These are phyloP conservation scores for Archilochus colubris DNA, from an alignment of 2,113 vertebrate species.

Conservation along the genomic window DNA sequence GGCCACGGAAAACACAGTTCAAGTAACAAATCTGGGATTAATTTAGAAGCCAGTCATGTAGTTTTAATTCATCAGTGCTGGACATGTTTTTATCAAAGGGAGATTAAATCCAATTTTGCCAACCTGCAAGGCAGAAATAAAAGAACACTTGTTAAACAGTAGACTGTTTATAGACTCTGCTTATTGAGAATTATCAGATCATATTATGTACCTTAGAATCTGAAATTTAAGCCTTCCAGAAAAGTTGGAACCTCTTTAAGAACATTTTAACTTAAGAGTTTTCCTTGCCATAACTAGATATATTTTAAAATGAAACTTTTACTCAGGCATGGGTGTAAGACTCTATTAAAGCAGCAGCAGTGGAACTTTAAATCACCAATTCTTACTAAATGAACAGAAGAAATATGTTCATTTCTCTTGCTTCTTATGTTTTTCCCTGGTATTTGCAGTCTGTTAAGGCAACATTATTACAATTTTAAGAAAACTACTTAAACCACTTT, in stretches of 20 bases:
- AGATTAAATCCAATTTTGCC: not conserved
- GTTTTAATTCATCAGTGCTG: not conserved
- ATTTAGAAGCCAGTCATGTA: not conserved
- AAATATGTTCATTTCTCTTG: not conserved
- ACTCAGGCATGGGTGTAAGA: not conserved
- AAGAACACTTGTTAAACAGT: slow-evolving; percentile 47
- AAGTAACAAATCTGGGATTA: not conserved
- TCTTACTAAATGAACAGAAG: not conserved
- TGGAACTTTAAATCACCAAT: not conserved
- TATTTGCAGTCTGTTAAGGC: slow-evolving; percentile 14
- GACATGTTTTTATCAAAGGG: not conserved
- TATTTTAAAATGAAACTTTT: slow-evolving; percentile 17
- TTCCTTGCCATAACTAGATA: slow-evolving; percentile 5
- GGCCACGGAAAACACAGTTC: not conserved
- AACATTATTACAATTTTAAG: not conserved
- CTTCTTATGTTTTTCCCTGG: not conserved
- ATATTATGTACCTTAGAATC: not conserved
- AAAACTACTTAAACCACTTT: not conserved
- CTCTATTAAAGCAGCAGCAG: not conserved
- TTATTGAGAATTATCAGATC: slow-evolving; percentile 6
- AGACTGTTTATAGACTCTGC: not conserved
- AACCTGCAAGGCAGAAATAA: slow-evolving; percentile 26
- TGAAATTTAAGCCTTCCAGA: slow-evolving; percentile 25
- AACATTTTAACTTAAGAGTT: slow-evolving; percentile 16
- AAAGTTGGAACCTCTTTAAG: slow-evolving; percentile 22